These are phyloP conservation scores for Sinonovacula constricta DNA, from an alignment of 1,140 invertebrate species.

Conservation along the genomic window DNA sequence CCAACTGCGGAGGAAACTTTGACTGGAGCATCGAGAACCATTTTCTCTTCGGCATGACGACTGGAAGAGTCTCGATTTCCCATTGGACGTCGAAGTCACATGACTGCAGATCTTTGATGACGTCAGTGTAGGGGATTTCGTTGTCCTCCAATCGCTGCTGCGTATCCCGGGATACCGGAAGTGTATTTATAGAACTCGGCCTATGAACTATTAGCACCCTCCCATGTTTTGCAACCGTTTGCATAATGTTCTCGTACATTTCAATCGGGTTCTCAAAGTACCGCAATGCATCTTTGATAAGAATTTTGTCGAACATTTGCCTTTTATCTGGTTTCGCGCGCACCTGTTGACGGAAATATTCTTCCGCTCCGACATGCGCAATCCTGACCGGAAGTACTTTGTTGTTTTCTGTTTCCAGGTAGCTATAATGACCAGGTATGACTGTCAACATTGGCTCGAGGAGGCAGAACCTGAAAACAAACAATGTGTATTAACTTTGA, in stretches of 20 bases:
- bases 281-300: conserved; percentile 69
- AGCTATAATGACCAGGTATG: conserved; percentile 73
- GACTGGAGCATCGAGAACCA: conserved; percentile 76
- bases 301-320: conserved; percentile 69
- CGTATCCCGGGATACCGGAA: conserved; percentile 69
- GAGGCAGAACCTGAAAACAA: conserved; percentile 66
- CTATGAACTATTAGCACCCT: conserved; percentile 72
- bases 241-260: conserved; percentile 66
- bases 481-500: no score
- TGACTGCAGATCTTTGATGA: conserved; percentile 71
- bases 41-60: conserved; percentile 71
- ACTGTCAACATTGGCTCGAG: conserved; percentile 70
- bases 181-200: conserved; percentile 65
- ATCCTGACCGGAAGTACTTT: conserved; percentile 70
- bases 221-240: conserved; percentile 59
- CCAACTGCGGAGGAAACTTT: conserved; percentile 73
- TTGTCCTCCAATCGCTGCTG: conserved; percentile 68
- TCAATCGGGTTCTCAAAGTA: conserved; percentile 70
- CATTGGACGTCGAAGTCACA: conserved; percentile 72
- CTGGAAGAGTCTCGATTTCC: conserved; percentile 74
- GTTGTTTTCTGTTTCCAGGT: conserved; percentile 66
- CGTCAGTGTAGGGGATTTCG: conserved; percentile 69
- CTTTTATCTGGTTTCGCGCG: conserved; percentile 54
- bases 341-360: conserved; percentile 67
- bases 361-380: conserved; percentile 73